A percentile compares a stretch with the other conserved stretches of the same genome.
phyloP scores from a whole-genome alignment of 2,113 vertebrate genomes.

The Perognathus longimembris region DNA sequence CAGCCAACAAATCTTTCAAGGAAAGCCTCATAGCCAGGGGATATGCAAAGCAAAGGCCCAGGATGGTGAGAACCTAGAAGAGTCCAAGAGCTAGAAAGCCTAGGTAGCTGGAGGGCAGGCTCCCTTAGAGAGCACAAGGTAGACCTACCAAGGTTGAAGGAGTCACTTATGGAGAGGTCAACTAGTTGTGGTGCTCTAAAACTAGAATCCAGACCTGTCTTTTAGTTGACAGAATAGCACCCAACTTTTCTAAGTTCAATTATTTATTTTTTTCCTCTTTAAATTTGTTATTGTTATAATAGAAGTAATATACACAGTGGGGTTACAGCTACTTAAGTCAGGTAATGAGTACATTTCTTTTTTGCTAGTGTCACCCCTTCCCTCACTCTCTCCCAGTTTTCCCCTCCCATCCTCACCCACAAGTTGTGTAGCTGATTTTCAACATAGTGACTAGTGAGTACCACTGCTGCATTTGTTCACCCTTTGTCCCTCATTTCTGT shows the following conservation, averaged over 20 bases:
- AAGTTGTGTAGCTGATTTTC: too few relatives aligned
- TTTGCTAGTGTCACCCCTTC: too few relatives aligned
- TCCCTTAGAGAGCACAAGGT: background rate
- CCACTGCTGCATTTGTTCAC: too few relatives aligned
- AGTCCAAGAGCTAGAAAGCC: background rate
- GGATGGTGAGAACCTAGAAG: background rate
- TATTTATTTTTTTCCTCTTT: background rate
- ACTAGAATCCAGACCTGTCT: background rate
- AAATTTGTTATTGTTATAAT: background rate
- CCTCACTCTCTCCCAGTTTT: too few relatives aligned
- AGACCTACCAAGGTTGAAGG: background rate
- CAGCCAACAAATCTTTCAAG: background rate
- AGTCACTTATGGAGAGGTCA: background rate
- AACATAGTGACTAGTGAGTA: too few relatives aligned
- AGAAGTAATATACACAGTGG: too few relatives aligned
- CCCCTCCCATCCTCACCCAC: too few relatives aligned
- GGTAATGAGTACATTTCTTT: too few relatives aligned
- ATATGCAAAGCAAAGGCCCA: background rate
- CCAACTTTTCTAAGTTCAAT: constrained; percentile 13
- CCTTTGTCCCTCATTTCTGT: too few relatives aligned
- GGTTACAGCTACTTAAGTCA: too few relatives aligned
- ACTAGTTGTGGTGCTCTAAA: background rate
- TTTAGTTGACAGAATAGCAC: background rate
- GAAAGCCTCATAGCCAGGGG: background rate
- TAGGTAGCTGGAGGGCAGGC: background rate